Evolutionary conservation across 2,113 vertebrate genomes (phyloP).

Genomic region (Lophotis ruficrista): DNA sequence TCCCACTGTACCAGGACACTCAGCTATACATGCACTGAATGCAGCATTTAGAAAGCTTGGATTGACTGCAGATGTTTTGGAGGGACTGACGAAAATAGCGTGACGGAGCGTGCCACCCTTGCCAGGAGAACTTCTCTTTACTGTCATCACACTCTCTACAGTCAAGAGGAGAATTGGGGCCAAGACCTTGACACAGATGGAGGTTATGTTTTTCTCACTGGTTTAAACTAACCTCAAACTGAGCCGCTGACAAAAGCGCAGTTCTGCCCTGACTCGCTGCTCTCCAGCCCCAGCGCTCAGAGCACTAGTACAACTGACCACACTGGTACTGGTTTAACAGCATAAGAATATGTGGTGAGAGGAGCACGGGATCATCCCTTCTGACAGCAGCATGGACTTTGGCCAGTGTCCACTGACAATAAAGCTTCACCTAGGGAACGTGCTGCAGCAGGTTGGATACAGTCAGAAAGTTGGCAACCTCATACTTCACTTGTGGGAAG

Average conservation of each 20-base stretch:
- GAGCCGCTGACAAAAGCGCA: neutral
- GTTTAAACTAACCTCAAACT: neutral
- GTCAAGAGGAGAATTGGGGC: neutral
- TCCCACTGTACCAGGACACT: neutral
- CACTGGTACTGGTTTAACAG: neutral
- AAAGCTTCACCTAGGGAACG: neutral
- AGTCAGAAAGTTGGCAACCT: neutral
- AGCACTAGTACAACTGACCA: neutral
- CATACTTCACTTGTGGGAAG: neutral
- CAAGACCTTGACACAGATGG: neutral
- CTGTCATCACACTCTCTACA: accelerated
- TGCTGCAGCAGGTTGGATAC: neutral
- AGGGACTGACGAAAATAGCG: conserved; percentile 1
- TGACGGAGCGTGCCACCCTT: neutral
- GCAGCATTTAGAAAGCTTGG: conserved; percentile 1
- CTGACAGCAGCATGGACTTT: neutral
- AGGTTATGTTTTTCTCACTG: neutral
- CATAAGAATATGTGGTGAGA: accelerated
- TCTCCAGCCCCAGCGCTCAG: accelerated
- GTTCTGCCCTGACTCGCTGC: neutral
- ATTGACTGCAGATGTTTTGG: conserved; percentile 18
- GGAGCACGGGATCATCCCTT: neutral
- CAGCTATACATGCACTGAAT: neutral
- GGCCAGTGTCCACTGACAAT: neutral
- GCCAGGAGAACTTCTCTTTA: neutral